Base-by-base conservation (phyloP, 1,140 invertebrate species). In the Sarcophaga peregrina region DNA sequence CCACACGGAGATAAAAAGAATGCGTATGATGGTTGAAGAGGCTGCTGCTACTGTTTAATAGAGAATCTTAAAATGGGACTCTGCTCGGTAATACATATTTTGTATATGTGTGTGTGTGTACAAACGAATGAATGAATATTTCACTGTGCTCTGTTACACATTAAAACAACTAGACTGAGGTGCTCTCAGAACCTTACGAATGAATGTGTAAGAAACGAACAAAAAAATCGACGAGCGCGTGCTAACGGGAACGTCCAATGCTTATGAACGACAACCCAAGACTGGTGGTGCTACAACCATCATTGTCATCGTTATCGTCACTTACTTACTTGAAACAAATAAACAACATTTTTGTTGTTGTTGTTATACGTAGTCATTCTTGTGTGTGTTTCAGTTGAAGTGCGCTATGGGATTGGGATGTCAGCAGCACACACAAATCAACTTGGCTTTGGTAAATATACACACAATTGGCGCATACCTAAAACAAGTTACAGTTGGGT, bases 391-490 rank as follows among this genome's bases (percentile, higher is more conserved):
- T 78, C 50, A 20, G 25, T 37, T 37, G 25, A 37, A 37, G 25
- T 37, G 72, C 83, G 83, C 83, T 62, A 25, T 82, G 83, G 83
- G 83, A 83, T 83, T 83, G 80, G 80, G 83, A 83, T 62, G 47
- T 8, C 78, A 54, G 6, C 37, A 47, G 13, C 80, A 58, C 46
- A 37, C 52, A 52, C 37, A 54, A 81, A 37, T n/a, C 74, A 50
- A 48, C 10, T 1, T 48, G 15, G 45, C 15, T 45, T 25, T 45
- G 46, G 74, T 37, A 76, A 17, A 52, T 25, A 68, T 54, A 58
- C 80, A 62, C 80, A 48, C 52, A n/a, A n/a, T 37, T 37, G 25
- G 25, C 25, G 5, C 15, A 78, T 20, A 78, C 75, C 75, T 17
- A 20, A 4, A 50, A 17, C 50, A 45, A 11, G 10, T 17, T 25